A percentile compares a stretch with the other conserved stretches of the same genome.
These are phyloP conservation scores for Conopomorpha cramerella DNA, from an alignment of 1,140 invertebrate species.

Conservation along the genomic window DNA sequence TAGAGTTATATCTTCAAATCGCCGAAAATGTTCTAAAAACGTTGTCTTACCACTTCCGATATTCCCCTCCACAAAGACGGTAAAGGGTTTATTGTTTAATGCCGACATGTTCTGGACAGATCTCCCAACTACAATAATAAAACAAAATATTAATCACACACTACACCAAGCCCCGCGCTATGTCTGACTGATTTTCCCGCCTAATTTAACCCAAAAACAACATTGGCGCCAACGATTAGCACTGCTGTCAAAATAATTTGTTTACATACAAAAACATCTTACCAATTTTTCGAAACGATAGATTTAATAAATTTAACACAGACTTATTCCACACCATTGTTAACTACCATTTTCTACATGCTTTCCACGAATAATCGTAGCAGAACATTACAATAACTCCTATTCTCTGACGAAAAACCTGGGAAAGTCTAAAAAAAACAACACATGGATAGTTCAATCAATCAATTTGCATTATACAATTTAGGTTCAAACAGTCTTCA, in stretches of 20 bases:
- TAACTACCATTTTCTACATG: no score
- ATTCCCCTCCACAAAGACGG: constrained; percentile 91
- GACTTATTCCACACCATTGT: no score
- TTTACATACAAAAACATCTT: no score
- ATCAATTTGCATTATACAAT: no score
- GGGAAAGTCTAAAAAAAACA: background rate
- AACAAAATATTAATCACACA: constrained; percentile 1
- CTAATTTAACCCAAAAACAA: constrained; percentile 15
- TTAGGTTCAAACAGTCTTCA: background rate
- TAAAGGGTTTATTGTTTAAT: constrained; percentile 61
- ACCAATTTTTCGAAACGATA: no score
- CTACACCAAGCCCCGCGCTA: background rate
- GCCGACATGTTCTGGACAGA: constrained; percentile 22
- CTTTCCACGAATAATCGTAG: no score
- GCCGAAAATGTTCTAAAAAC: constrained; percentile 82
- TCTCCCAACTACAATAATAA: constrained; percentile 11
- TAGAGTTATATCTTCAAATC: constrained; percentile 63
- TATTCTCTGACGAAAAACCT: no score
- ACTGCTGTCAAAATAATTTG: no score
- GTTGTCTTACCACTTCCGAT: constrained; percentile 94
- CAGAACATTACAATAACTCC: no score
- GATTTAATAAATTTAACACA: no score
- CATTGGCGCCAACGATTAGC: background rate
- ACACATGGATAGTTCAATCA: background rate
- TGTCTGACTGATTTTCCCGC: constrained; percentile 25